phyloP scores from a whole-genome alignment of 2,888 invertebrate species.

The Acanthosepion lycidas region DNA sequence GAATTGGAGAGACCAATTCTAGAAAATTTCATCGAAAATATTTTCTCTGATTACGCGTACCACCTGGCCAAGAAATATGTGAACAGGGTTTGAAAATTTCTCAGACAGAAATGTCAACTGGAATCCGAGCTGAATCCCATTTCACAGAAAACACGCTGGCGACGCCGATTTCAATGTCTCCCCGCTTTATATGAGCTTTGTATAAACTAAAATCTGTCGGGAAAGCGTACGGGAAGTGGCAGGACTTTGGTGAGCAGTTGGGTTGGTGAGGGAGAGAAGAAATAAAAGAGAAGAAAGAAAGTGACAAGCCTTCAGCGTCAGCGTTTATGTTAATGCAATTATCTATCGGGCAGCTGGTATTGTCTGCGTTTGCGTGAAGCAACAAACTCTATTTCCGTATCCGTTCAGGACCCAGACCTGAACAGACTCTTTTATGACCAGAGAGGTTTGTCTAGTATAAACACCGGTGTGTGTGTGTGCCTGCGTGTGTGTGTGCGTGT shows the following conservation, averaged over 20 bases:
- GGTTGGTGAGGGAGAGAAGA: neutral
- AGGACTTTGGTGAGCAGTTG: neutral
- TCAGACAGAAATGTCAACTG: neutral
- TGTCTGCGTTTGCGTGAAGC: conserved; percentile 11
- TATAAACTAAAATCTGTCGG: neutral
- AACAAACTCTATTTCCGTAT: conserved; percentile 33
- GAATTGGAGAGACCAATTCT: too few species aligned
- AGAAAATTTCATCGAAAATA: too few species aligned
- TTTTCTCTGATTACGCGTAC: neutral
- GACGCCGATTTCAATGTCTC: neutral
- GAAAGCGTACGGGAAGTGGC: neutral
- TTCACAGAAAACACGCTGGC: neutral
- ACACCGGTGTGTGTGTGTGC: too few species aligned
- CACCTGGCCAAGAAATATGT: neutral
- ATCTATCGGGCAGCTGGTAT: conserved; percentile 33
- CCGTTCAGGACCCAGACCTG: neutral
- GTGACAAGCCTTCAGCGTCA: neutral
- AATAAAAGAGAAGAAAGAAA: neutral
- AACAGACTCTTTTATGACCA: conserved; percentile 33
- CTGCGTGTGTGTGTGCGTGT: neutral
- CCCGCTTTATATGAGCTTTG: neutral
- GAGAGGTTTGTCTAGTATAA: neutral
- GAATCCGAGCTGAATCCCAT: neutral
- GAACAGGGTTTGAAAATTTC: neutral
- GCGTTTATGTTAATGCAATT: conserved; percentile 13